These are phyloP conservation scores for Meandrina meandrites DNA, from an alignment of 92 coral and sea anemone genomes.

Conservation along the genomic window DNA sequence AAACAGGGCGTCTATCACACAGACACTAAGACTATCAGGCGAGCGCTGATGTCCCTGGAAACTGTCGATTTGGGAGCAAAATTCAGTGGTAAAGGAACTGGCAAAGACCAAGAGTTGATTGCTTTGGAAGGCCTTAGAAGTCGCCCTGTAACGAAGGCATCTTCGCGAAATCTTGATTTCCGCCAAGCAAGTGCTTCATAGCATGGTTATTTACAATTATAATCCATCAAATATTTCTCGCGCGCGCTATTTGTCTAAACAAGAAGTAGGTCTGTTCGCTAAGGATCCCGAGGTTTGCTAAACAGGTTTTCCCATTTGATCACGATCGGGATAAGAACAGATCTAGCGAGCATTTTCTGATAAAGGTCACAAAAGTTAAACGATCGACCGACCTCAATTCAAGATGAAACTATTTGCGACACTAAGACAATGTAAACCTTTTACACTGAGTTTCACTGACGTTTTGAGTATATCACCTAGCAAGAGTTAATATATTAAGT, in stretches of 20 bases:
- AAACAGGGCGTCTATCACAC: slow-evolving; percentile 87
- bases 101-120: slow-evolving; percentile 41
- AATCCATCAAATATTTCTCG: too few relatives aligned
- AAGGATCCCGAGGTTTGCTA: neutral
- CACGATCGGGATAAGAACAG: too few relatives aligned
- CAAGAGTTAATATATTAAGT: neutral
- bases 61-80: slow-evolving; percentile 69
- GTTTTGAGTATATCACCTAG: neutral
- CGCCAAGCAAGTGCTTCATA: slow-evolving; percentile 27
- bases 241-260: too few relatives aligned
- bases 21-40: slow-evolving; percentile 76
- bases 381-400: too few relatives aligned
- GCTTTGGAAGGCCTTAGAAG: slow-evolving; percentile 22
- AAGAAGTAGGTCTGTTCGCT: neutral
- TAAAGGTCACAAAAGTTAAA: too few relatives aligned
- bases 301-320: too few relatives aligned
- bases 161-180: slow-evolving; percentile 20
- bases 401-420: neutral
- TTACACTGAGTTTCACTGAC: too few relatives aligned
- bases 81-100: slow-evolving; percentile 55
- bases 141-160: slow-evolving; percentile 18
- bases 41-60: slow-evolving; percentile 76
- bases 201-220: neutral
- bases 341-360: too few relatives aligned
- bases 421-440: neutral